Evolutionary conservation across 2,888 invertebrate genomes (phyloP), one percentile per base, ranked within the genome.

Genomic region (Hemistola chrysoprasaria): DNA sequence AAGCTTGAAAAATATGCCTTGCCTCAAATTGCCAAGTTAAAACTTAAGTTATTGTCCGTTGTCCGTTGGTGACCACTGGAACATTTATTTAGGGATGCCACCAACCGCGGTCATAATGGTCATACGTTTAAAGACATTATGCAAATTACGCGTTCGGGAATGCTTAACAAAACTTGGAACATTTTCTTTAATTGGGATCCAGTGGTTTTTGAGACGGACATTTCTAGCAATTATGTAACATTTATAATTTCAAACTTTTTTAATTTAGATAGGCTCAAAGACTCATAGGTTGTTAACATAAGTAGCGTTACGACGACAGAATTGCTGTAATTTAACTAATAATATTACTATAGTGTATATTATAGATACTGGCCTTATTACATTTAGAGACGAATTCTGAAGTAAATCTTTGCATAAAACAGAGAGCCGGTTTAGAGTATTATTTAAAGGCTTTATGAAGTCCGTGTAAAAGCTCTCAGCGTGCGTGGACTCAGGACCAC

Each of bases 401-500:
- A 26, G 21, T 11, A 27, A 10, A 4, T 16, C 16, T 16, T n/a
- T n/a, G n/a, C n/a, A n/a, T 16, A 16, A 16, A 16, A 3, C 16
- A 16, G 16, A 2, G 16, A 16, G 16, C 16, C 16, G 16, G 16
- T 16, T 16, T 16, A 16, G 4, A 16, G 16, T 3, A 16, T 16
- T 3, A 16, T 16, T 16, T 4, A 16, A 16, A 16, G 16, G 16
- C 34, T 40, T 56, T 44, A 42, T 52, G 71, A 74, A 71, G 74
- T 75, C 66, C 68, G 70, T 66, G 61, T 63, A 59, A 61, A 47
- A 66, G 55, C 53, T 58, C 47, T 53, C 44, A 42, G 49, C 49
- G 43, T 54, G 73, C 64, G 66, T 74, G 71, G 69, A 70, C 71
- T 67, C 68, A 62, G 58, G 62, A 68, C 34, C 26, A 33, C 38